Evolutionary conservation across 2,113 vertebrate species (phyloP).

Genomic region (Muscicapa adusta): DNA sequence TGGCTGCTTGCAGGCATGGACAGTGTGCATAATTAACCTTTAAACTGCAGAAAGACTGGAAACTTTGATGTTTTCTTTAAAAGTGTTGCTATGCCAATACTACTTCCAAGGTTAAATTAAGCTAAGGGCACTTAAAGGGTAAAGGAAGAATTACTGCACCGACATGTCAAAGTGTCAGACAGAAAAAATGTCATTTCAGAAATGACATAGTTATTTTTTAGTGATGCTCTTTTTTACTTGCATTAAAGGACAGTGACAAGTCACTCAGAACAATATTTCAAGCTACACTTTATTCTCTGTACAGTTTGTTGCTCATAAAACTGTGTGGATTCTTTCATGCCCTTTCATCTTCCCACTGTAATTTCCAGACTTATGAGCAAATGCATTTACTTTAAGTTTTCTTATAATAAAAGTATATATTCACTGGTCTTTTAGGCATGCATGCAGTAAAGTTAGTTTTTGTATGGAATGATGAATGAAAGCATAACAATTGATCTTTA

Average conservation of each 20-base stretch:
- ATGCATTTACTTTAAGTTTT: not conserved
- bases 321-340: accelerated
- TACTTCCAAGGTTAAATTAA: constrained; percentile 29
- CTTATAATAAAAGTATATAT: not conserved
- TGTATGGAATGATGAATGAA: not conserved
- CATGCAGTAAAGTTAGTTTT: not conserved
- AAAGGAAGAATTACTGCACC: not conserved
- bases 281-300: not conserved
- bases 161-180: not conserved
- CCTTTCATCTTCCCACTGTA: not conserved
- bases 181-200: not conserved
- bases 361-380: not conserved
- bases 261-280: not conserved
- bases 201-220: constrained; percentile 22
- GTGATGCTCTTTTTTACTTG: not conserved
- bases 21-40: constrained; percentile 46
- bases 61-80: constrained; percentile 33
- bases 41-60: not conserved
- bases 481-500: not conserved
- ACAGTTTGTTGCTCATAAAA: not conserved
- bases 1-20: not conserved
- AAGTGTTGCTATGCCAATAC: not conserved
- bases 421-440: not conserved
- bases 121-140: not conserved
- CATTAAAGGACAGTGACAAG: not conserved